Evolutionary conservation across 2,888 invertebrate species (phyloP).

Genomic region (Rhamphomyia laevipes): DNA sequence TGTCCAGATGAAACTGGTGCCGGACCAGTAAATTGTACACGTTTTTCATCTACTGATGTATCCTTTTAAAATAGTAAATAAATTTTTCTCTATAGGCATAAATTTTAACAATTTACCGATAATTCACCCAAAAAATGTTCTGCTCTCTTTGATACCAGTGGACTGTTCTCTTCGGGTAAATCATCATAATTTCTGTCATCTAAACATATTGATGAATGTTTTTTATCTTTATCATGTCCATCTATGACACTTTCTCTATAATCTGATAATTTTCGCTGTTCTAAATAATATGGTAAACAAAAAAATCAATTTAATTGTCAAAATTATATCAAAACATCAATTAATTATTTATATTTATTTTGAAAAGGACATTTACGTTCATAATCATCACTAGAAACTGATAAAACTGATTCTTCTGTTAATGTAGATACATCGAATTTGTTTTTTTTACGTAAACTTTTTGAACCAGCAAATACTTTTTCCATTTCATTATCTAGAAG

Average conservation of each 20-base stretch:
- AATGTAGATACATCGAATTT: conserved; percentile 49
- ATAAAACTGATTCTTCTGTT: conserved; percentile 29
- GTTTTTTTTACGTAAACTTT: conserved; percentile 34
- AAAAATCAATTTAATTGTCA: background rate
- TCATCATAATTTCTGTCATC: conserved; percentile 33
- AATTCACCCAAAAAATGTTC: conserved; percentile 31
- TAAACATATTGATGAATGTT: background rate
- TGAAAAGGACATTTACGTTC: background rate
- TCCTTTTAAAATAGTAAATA: too few species aligned
- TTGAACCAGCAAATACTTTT: conserved; percentile 66
- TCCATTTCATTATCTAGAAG: conserved; percentile 81
- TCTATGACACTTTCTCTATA: conserved; percentile 1
- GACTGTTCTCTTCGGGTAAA: conserved; percentile 35
- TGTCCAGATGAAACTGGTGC: conserved; percentile 31
- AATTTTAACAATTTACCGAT: conserved; percentile 22
- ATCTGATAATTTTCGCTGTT: conserved; percentile 23
- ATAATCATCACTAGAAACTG: conserved; percentile 5
- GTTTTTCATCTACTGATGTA: conserved; percentile 36
- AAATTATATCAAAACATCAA: background rate
- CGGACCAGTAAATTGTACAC: conserved; percentile 41
- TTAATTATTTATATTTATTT: background rate
- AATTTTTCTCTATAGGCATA: background rate
- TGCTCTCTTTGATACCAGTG: conserved; percentile 38
- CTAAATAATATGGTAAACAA: conserved; percentile 18
- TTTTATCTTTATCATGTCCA: background rate